Base-by-base conservation (phyloP, 2,113 vertebrate genomes). In the Lichenostomus cassidix region DNA sequence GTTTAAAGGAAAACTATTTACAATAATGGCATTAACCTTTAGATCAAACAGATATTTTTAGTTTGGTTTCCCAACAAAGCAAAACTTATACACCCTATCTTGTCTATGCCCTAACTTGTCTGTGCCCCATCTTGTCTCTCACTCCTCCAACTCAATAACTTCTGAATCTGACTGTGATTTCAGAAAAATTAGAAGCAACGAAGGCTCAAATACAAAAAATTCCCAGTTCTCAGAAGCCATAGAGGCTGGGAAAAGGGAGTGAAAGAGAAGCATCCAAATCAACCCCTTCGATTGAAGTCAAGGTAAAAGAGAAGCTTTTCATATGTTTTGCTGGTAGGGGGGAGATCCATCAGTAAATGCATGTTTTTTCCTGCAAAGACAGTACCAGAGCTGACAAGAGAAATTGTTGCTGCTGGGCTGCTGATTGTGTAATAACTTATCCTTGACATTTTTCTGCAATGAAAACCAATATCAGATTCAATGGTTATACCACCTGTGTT, bases 21-120 rank as follows among this genome's bases (percentile, higher is more conserved):
- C 37, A 56, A 15, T 90, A 73, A 78, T 58, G 76, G 25, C 37
- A 53, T 89, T 95, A 91, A 90, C 87, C 83, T 97, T 90, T 95
- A 65, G 37, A 79, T 64, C 33, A 58, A 70, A 55, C 10, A 90
- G 64, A 31, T 74, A 76, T 65, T 76, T 92, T 91, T 83, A 80
- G 67, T 76, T 82, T 65, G 6, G 29, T 58, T 93, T 77, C 55
- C 83, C 80, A 63, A 69, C 15, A 73, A 83, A 86, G 18, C 8
- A n/a, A 77, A 31, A 29, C 20, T 65, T 75, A 52, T 4, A 39
- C 3, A 46, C 5, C 20, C n/a, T 65, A 8, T 42, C 25, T 67
- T 46, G 17, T 83, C 49, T 80, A n/a, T 73, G 50, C 11, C 44
- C 49, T 37, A 37, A 37, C 37, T 67, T 46, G 16, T 83, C 49